phyloP scores from a whole-genome alignment of 2,888 invertebrate species.

The Ecliptopera silaceata region DNA sequence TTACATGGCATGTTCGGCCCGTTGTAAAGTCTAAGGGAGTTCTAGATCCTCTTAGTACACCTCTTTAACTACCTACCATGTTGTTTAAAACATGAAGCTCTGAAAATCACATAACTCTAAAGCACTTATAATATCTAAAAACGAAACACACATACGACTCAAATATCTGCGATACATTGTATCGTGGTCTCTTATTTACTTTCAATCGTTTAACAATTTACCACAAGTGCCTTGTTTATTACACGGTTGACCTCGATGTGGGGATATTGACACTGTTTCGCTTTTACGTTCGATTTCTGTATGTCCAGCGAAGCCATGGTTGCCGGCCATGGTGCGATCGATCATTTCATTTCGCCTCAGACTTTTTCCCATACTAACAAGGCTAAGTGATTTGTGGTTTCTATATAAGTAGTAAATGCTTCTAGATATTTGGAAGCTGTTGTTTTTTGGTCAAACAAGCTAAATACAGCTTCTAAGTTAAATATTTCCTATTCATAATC shows the following conservation, averaged over 20 bases:
- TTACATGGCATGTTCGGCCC: too few relatives aligned
- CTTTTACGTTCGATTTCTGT: background rate
- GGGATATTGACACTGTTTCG: constrained; percentile 4
- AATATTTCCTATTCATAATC: too few relatives aligned
- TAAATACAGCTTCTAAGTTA: too few relatives aligned
- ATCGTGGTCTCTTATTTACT: background rate
- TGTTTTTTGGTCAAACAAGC: too few relatives aligned
- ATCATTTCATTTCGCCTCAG: background rate
- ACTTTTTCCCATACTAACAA: background rate
- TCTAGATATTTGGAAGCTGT: background rate
- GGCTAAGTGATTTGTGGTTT: background rate
- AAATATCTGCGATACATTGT: too few relatives aligned
- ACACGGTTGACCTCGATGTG: constrained; percentile 4
- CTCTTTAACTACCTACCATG: too few relatives aligned
- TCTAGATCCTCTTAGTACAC: too few relatives aligned
- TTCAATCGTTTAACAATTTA: background rate
- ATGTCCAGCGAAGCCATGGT: constrained; percentile 2
- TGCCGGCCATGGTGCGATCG: background rate
- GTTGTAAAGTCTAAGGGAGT: too few relatives aligned
- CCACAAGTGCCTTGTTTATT: background rate
- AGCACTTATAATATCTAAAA: too few relatives aligned
- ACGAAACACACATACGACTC: too few relatives aligned
- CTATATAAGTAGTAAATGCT: background rate
- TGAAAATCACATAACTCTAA: too few relatives aligned
- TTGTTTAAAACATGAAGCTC: too few relatives aligned